Base-by-base conservation (phyloP, 2,113 vertebrate species). In the Otocyon megalotis region DNA sequence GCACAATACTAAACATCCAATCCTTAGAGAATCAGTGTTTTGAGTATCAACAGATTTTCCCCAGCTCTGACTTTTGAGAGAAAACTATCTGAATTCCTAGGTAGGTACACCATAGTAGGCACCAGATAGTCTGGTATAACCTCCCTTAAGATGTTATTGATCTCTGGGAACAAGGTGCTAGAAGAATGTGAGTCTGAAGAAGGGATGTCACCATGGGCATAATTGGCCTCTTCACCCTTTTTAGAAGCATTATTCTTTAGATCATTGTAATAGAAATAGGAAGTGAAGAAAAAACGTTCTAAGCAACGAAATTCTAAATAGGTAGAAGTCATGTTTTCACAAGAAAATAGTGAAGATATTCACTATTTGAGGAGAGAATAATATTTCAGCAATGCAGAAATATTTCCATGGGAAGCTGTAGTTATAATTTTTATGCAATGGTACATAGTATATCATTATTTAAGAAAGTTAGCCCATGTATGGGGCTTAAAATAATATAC, bases 221-320 rank as follows among this genome's bases (percentile, higher is more conserved):
- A 50, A 14, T 20, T 89, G 35, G 15, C 6, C 53, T 94, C 28
- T 62, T 76, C 53, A 71, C 3, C 19, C 30, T 48, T 77, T 60
- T 71, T 28, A 56, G 43, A 77, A 32, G 4, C 35, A 2, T 19
- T 93, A 35, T 82, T 65, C 58, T 69, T 54, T 48, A 86, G 50
- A 87, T 35, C 20, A 85, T 71, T 60, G 32, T 60, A 67, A 79
- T 26, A 94, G 26, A 90, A 93, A 81, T 6, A 71, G 22, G n/a
- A 83, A 72, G 72, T 16, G 30, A 37, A 3, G 30, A 26, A 32
- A 62, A 67, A 82, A 26, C 35, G 1, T 60, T 82, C 83, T 72
- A 91, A 85, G 82, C 43, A 77, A 86, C 24, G 16, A 65, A 82
- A 72, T 77, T 84, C 87, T 81, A 85, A 76, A 89, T 50, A 30